phyloP scores from a whole-genome alignment of 2,888 invertebrate species.

The Ennomos quercinarius region DNA sequence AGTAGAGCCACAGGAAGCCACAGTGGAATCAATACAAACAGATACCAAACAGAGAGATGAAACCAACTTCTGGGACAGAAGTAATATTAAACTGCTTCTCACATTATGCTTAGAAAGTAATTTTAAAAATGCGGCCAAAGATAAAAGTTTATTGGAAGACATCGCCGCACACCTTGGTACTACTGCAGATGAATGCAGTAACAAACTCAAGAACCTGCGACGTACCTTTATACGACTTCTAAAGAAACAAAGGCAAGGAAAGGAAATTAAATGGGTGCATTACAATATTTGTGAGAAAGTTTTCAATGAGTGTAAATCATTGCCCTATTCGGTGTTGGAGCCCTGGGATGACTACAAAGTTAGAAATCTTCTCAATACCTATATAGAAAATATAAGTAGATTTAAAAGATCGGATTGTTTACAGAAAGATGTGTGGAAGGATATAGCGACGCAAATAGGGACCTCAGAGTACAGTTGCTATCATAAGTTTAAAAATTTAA shows the following conservation, averaged over 20 bases:
- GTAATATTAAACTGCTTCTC: slow-evolving; percentile 68
- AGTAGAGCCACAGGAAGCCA: slow-evolving; percentile 42
- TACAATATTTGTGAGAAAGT: slow-evolving; percentile 73
- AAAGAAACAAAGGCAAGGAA: slow-evolving; percentile 72
- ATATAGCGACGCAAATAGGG: slow-evolving; percentile 66
- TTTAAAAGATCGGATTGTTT: slow-evolving; percentile 63
- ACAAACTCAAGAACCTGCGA: slow-evolving; percentile 70
- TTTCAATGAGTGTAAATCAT: slow-evolving; percentile 69
- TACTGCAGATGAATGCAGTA: slow-evolving; percentile 67
- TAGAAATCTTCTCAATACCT: slow-evolving; percentile 63
- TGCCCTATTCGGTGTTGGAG: slow-evolving; percentile 61
- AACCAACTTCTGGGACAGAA: slow-evolving; percentile 71
- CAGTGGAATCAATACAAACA: slow-evolving; percentile 42
- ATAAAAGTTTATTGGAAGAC: slow-evolving; percentile 64
- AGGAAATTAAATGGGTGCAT: slow-evolving; percentile 77
- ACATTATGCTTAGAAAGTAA: slow-evolving; percentile 66
- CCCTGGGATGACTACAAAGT: slow-evolving; percentile 76
- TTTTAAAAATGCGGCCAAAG: slow-evolving; percentile 56
- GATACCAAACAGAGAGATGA: slow-evolving; percentile 51
- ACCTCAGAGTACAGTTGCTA: slow-evolving; percentile 77
- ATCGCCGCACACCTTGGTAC: slow-evolving; percentile 64
- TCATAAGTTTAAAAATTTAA: slow-evolving; percentile 77
- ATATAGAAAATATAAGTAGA: slow-evolving; percentile 69
- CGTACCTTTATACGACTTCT: slow-evolving; percentile 73
- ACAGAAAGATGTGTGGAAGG: slow-evolving; percentile 78